phyloP scores from a whole-genome alignment of 2,888 invertebrate genomes.

The Macrophya annulata region DNA sequence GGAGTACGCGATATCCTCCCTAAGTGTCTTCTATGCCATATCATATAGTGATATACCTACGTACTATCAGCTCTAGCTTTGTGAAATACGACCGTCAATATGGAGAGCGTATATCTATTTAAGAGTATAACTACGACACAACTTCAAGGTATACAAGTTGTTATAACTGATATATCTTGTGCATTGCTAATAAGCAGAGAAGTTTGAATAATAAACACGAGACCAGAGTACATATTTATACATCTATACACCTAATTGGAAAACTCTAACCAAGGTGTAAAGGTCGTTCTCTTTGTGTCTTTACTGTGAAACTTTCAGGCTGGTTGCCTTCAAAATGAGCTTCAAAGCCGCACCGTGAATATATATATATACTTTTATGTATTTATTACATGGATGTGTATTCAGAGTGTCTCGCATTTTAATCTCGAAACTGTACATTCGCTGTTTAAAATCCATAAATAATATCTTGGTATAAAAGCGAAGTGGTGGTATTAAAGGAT shows the following conservation, averaged over 20 bases:
- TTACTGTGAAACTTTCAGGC: background rate
- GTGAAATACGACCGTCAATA: constrained; percentile 7
- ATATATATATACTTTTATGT: background rate
- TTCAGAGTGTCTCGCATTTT: background rate
- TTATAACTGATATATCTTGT: background rate
- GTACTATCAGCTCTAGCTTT: background rate
- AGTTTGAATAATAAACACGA: background rate
- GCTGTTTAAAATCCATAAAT: constrained; percentile 10
- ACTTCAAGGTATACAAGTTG: background rate
- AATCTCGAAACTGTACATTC: background rate
- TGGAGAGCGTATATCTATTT: background rate
- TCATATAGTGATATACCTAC: background rate
- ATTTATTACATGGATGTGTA: background rate
- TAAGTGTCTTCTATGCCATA: background rate
- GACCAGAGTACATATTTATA: background rate
- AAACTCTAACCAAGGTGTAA: background rate
- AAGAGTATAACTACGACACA: background rate
- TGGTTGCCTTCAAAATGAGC: constrained; percentile 3
- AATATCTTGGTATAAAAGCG: background rate
- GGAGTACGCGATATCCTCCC: constrained; percentile 9
- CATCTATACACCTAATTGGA: constrained; percentile 1
- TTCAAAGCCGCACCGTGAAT: constrained; percentile 26
- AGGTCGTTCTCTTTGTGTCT: constrained; percentile 19
- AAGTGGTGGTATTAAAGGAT: constrained; percentile 25
- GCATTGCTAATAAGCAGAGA: background rate